Conservation (phyloP, 2,113 vertebrate species). For the Anguilla japonica region DNA sequence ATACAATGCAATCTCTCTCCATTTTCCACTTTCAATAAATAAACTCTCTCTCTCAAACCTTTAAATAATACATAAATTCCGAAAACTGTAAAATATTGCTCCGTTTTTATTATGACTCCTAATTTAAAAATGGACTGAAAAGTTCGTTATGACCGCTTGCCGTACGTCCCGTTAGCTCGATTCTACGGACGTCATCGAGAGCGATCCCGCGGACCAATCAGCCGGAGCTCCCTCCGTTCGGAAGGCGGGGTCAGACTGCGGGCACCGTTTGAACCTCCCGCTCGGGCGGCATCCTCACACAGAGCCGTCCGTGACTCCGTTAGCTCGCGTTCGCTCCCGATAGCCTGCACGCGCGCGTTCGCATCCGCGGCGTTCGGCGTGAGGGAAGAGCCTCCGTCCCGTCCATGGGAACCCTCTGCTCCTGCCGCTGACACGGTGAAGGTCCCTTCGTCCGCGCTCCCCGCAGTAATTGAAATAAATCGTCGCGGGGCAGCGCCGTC, state of each 20-base stretch:
- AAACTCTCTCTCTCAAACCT: neutral
- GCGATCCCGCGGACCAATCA: neutral
- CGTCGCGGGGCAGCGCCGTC: constrained; percentile 70
- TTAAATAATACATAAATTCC: neutral
- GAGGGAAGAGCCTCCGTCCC: constrained; percentile 3
- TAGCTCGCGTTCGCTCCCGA: neutral
- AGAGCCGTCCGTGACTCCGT: constrained; percentile 16
- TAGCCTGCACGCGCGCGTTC: neutral
- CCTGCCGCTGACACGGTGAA: constrained; percentile 50
- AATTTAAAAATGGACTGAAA: neutral
- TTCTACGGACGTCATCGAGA: neutral
- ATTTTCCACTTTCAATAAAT: neutral
- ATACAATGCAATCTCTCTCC: no score
- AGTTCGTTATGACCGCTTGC: neutral
- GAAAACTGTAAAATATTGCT: neutral
- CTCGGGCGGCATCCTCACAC: neutral
- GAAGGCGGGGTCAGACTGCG: constrained; percentile 30
- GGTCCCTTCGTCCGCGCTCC: constrained; percentile 73
- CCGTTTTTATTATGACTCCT: neutral
- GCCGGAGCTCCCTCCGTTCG: neutral
- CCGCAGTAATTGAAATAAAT: constrained; percentile 82
- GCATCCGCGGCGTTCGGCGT: neutral
- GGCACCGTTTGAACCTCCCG: neutral
- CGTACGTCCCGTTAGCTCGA: neutral
- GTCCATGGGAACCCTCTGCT: constrained; percentile 50